A percentile compares a stretch with the other conserved stretches of the same genome.
phyloP scores from a whole-genome alignment of 2,113 vertebrate genomes.

The Sylvilagus bachmani region DNA sequence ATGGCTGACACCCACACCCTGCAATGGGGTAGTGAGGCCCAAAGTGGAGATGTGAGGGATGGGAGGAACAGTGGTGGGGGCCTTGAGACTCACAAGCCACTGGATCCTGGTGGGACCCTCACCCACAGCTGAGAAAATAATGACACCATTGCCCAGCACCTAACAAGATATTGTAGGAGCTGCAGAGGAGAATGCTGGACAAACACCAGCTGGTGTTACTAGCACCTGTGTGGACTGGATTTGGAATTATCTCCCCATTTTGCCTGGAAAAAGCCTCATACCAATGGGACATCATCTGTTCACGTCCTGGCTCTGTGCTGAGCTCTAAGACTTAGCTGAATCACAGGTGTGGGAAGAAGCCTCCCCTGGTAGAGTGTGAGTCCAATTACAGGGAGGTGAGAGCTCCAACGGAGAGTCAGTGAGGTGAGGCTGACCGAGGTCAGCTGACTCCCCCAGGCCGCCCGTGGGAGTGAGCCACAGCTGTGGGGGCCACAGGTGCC shows the following conservation, averaged over 20 bases:
- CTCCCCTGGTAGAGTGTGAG: not conserved
- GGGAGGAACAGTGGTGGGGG: not conserved
- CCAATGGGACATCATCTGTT: not conserved
- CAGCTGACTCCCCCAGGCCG: no score
- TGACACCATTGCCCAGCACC: rapidly evolving
- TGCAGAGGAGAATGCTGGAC: rapidly evolving
- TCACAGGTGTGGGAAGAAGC: constrained; percentile 73
- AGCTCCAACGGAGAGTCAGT: constrained; percentile 58
- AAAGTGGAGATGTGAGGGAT: not conserved
- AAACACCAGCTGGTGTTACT: not conserved
- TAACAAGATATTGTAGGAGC: rapidly evolving
- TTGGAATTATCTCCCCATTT: not conserved
- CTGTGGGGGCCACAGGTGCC: constrained; percentile 64
- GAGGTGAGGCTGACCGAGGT: constrained; percentile 20
- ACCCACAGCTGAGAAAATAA: rapidly evolving
- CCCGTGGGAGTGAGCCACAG: constrained; percentile 3
- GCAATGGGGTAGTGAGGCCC: rapidly evolving
- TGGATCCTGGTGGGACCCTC: not conserved
- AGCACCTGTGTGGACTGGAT: not conserved
- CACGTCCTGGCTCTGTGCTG: not conserved
- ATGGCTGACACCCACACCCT: not conserved
- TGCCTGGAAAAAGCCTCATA: not conserved
- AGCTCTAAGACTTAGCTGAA: constrained; percentile 79
- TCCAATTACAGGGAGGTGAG: constrained; percentile 48
- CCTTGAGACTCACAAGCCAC: rapidly evolving